These are phyloP conservation scores for Arion vulgaris DNA, from an alignment of 1,140 invertebrate genomes.

Conservation along the genomic window DNA sequence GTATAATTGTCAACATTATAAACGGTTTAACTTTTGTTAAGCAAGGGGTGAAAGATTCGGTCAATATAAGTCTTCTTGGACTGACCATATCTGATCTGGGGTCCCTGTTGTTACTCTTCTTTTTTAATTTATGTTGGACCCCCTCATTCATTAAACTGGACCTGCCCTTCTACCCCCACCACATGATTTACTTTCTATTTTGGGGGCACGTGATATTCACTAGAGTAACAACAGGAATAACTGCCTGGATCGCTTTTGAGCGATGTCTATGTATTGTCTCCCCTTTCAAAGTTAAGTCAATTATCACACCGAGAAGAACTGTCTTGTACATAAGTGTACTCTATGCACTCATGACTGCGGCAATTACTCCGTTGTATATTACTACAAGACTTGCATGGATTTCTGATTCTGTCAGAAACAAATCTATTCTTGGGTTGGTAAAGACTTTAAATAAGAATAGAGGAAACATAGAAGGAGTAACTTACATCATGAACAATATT, in stretches of 20 bases:
- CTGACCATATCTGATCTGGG: not conserved
- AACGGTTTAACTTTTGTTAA: not conserved
- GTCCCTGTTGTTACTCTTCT: not conserved
- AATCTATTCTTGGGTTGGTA: not conserved
- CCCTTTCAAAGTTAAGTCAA: not conserved
- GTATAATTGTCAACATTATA: not conserved
- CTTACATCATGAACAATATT: not conserved
- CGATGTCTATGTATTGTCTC: not conserved
- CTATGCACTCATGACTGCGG: not conserved
- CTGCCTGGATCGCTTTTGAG: slow-evolving; percentile 5
- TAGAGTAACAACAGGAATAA: not conserved
- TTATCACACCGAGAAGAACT: not conserved
- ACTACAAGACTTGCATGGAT: not conserved
- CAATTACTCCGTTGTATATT: not conserved
- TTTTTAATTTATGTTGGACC: not conserved
- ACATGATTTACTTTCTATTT: too few relatives aligned
- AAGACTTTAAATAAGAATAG: not conserved
- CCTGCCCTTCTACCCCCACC: not conserved
- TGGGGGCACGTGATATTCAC: not conserved
- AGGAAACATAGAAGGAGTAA: not conserved
- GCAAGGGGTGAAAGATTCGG: not conserved
- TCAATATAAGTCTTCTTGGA: slow-evolving; percentile 16
- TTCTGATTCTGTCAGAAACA: slow-evolving; percentile 14
- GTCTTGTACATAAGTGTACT: not conserved
- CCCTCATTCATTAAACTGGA: not conserved